Conservation (phyloP, 1,140 invertebrate species). For the Melipona quadrifasciata region DNA sequence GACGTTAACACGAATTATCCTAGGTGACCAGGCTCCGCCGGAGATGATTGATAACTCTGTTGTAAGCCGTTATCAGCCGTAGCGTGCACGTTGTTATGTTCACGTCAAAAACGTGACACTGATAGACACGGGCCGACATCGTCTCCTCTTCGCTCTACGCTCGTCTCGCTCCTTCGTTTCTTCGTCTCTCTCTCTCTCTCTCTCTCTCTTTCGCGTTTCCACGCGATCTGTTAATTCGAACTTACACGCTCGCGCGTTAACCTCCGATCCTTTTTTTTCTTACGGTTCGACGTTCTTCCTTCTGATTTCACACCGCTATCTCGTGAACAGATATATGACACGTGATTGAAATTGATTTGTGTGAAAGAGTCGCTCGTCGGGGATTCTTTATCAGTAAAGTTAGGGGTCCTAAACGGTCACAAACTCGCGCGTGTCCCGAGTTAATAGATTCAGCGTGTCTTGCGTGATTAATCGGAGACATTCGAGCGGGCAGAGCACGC, state of each 20-base stretch:
- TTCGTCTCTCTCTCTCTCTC: too few species aligned
- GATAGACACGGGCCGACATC: constrained; percentile 57
- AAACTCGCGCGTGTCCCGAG: neutral
- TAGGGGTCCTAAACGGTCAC: neutral
- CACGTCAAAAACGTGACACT: constrained; percentile 64
- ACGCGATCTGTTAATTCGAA: constrained; percentile 70
- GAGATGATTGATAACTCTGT: constrained; percentile 73
- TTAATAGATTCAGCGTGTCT: constrained; percentile 21
- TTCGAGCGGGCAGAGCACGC: neutral
- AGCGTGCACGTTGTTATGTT: constrained; percentile 71
- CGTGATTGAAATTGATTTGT: neutral
- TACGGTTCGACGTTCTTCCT: constrained; percentile 7
- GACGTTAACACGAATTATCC: constrained; percentile 59
- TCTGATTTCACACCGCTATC: neutral
- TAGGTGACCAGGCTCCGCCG: constrained; percentile 60
- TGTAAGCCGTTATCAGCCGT: constrained; percentile 68
- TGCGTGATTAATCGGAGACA: constrained; percentile 7
- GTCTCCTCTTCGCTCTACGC: constrained; percentile 24
- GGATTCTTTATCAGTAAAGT: neutral
- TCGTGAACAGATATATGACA: neutral
- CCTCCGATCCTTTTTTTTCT: neutral
- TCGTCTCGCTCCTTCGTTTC: constrained; percentile 16
- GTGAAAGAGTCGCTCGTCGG: neutral
- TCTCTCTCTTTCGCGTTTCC: constrained; percentile 3
- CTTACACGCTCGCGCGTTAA: constrained; percentile 67